Evolutionary conservation across 2,113 vertebrate genomes (phyloP).

Genomic region (Panthera uncia): DNA sequence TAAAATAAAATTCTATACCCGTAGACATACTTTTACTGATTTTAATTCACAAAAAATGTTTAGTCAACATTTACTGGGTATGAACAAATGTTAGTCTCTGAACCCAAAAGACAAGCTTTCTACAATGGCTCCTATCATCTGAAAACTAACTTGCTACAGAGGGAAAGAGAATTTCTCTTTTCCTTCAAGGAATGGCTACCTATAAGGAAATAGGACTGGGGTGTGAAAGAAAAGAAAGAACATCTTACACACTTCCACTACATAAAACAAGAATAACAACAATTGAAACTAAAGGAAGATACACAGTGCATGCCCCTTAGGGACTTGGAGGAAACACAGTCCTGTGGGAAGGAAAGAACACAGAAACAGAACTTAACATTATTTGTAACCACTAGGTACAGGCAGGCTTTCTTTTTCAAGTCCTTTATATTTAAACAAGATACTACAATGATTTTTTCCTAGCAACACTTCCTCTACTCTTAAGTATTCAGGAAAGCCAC

Average conservation of each 20-base stretch:
- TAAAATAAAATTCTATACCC: not conserved
- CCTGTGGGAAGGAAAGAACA: not conserved
- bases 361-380: conserved; percentile 1
- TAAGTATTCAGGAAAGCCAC: not conserved
- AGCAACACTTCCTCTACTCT: not conserved
- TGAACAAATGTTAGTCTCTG: not conserved
- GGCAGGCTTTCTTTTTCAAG: not conserved
- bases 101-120: not conserved
- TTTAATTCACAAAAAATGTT: not conserved
- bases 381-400: not conserved
- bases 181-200: not conserved
- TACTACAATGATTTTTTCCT: conserved; percentile 9
- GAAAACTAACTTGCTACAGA: not conserved
- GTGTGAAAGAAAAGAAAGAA: not conserved
- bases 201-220: not conserved
- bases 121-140: not conserved
- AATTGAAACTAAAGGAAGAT: not conserved
- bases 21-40: not conserved
- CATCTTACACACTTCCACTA: not conserved
- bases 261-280: not conserved
- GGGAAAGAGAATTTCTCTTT: not conserved
- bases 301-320: not conserved
- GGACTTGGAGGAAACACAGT: not conserved
- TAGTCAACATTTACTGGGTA: conserved; percentile 1
- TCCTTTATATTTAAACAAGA: not conserved